These are phyloP conservation scores for Platycheirus albimanus DNA, from an alignment of 2,888 invertebrate species.

Conservation along the genomic window DNA sequence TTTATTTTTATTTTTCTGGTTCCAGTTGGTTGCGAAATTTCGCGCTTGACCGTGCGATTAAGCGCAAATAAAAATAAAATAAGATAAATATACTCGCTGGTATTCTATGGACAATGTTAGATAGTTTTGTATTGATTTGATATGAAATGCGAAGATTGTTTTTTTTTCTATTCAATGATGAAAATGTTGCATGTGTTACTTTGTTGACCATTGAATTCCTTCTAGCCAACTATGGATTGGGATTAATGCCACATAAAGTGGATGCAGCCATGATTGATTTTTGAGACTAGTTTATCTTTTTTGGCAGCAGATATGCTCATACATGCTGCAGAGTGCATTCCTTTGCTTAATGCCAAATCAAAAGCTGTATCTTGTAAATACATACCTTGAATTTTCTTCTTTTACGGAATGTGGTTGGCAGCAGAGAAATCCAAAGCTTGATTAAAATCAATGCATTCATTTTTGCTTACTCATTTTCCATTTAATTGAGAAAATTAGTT, in stretches of 20 bases:
- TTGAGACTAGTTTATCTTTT: conserved; percentile 38
- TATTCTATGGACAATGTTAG: not conserved
- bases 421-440: not conserved
- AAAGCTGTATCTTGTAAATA: conserved; percentile 1
- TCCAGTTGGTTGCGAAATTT: conserved; percentile 78
- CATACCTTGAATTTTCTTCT: not conserved
- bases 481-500: too few species aligned
- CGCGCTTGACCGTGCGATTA: conserved; percentile 79
- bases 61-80: conserved; percentile 74
- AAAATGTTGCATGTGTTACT: conserved; percentile 40
- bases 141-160: conserved; percentile 41
- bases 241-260: conserved; percentile 37
- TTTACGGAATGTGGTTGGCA: conserved; percentile 17
- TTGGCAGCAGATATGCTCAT: conserved; percentile 28
- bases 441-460: too few species aligned
- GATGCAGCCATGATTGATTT: conserved; percentile 31
- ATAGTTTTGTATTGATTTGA: conserved; percentile 18
- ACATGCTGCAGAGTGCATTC: not conserved
- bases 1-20: conserved; percentile 61
- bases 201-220: conserved; percentile 46
- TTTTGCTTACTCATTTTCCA: too few species aligned
- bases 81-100: too few species aligned
- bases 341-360: conserved; percentile 5
- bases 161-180: conserved; percentile 18
- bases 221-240: conserved; percentile 33